These are phyloP conservation scores for Pollachius pollachius DNA, from an alignment of 2,113 vertebrate genomes.

Conservation along the genomic window DNA sequence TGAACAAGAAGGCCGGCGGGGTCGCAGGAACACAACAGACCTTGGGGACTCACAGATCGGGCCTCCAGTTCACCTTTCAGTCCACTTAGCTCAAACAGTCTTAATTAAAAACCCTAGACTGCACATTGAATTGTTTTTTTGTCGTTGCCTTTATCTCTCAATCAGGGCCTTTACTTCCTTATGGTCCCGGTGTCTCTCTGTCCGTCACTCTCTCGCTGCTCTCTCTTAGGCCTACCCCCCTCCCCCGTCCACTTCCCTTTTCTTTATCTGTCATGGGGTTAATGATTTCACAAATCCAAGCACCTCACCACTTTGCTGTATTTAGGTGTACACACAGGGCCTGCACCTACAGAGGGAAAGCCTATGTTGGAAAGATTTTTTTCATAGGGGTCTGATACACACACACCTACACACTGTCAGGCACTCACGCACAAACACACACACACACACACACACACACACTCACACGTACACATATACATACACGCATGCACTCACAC, in stretches of 20 bases:
- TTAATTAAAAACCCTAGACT: background rate
- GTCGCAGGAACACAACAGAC: background rate
- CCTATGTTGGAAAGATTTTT: slow-evolving; percentile 50
- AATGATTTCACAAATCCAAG: slow-evolving; percentile 56
- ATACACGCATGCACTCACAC: background rate
- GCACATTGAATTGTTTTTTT: background rate
- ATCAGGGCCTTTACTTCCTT: background rate
- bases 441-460: background rate
- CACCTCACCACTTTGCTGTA: slow-evolving; percentile 23
- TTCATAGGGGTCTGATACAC: slow-evolving; percentile 19
- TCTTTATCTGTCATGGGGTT: slow-evolving; percentile 39
- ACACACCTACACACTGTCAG: slow-evolving; percentile 14
- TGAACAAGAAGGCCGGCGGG: background rate
- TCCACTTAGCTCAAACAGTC: slow-evolving; percentile 24
- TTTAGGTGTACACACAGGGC: slow-evolving; percentile 37
- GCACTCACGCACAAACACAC: slow-evolving; percentile 20
- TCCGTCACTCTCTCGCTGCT: slow-evolving; percentile 13
- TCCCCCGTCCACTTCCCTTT: slow-evolving; percentile 1
- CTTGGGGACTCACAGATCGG: background rate
- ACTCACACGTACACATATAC: slow-evolving; percentile 2
- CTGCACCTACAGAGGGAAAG: slow-evolving; percentile 18
- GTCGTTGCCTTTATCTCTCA: background rate
- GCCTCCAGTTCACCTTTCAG: slow-evolving; percentile 26
- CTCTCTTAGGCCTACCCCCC: background rate
- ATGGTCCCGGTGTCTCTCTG: background rate